A percentile compares a stretch with the other conserved stretches of the same genome.
These are phyloP conservation scores for Stegophylla sp. DNA, from an alignment of 2,888 invertebrate genomes.

Conservation along the genomic window DNA sequence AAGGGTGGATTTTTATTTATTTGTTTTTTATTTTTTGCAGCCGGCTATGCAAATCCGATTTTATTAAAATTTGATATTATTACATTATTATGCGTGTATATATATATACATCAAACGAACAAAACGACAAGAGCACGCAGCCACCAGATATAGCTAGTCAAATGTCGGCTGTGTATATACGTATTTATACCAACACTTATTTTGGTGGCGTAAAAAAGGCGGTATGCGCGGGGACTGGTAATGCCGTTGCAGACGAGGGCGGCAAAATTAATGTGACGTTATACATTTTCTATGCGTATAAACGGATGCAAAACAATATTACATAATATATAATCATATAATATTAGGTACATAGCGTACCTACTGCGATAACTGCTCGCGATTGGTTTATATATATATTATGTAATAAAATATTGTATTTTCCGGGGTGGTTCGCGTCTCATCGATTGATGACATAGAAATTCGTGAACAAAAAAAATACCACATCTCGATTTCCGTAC, in stretches of 20 bases:
- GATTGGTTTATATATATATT: neutral
- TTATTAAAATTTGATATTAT: slow-evolving; percentile 56
- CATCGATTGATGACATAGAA: slow-evolving; percentile 24
- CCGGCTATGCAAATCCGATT: slow-evolving; percentile 58
- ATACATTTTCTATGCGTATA: neutral
- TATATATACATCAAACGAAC: slow-evolving; percentile 1
- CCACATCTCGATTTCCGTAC: too few relatives aligned
- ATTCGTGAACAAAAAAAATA: neutral
- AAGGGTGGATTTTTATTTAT: slow-evolving; percentile 43
- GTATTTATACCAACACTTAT: neutral
- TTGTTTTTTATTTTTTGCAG: slow-evolving; percentile 44
- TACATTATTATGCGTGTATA: neutral
- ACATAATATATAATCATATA: neutral
- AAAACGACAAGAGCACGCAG: slow-evolving; percentile 43
- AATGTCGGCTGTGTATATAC: slow-evolving; percentile 7
- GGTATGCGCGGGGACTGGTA: neutral
- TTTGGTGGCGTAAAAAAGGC: slow-evolving; percentile 16
- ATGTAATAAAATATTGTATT: neutral
- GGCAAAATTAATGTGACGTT: slow-evolving; percentile 36
- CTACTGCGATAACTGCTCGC: neutral
- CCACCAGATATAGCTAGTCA: slow-evolving; percentile 22
- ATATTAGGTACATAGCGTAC: neutral
- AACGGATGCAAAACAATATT: slow-evolving; percentile 23
- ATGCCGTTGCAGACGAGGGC: slow-evolving; percentile 22
- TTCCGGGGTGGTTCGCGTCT: slow-evolving; percentile 10